phyloP scores from a whole-genome alignment of 2,797 vertebrate species.

The Euphonia xanthogaster region DNA sequence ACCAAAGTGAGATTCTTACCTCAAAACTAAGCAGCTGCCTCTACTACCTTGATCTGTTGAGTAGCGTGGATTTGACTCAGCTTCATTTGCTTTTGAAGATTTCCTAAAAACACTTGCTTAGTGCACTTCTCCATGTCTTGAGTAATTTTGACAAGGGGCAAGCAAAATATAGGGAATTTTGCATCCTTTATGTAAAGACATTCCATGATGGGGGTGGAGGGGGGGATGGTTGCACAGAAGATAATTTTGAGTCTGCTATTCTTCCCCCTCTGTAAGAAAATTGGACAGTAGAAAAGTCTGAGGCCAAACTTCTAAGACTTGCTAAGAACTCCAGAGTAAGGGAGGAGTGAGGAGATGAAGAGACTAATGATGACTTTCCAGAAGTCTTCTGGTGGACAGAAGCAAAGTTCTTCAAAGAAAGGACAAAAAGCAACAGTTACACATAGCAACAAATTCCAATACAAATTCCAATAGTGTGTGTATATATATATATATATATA shows the following conservation, averaged over 20 bases:
- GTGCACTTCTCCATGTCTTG: background rate
- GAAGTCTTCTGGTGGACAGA: background rate
- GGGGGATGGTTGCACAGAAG: background rate
- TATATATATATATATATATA: background rate
- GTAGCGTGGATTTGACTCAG: background rate
- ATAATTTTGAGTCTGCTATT: background rate
- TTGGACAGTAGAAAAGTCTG: background rate
- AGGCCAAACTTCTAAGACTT: background rate
- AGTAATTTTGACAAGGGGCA: background rate
- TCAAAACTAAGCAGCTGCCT: background rate
- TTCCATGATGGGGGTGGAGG: fast-evolving
- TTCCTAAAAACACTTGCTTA: background rate
- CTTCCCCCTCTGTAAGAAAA: background rate
- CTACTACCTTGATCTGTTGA: background rate
- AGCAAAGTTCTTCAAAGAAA: background rate
- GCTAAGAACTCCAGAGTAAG: background rate
- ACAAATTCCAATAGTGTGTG: background rate
- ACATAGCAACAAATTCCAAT: background rate
- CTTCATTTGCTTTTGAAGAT: background rate
- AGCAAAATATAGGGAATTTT: background rate
- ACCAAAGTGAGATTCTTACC: background rate
- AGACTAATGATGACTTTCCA: background rate
- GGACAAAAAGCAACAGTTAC: background rate
- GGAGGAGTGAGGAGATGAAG: background rate
- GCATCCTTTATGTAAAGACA: background rate